These are phyloP conservation scores for Stegodyphus dumicola DNA, from an alignment of 1,140 invertebrate genomes.

Conservation along the genomic window DNA sequence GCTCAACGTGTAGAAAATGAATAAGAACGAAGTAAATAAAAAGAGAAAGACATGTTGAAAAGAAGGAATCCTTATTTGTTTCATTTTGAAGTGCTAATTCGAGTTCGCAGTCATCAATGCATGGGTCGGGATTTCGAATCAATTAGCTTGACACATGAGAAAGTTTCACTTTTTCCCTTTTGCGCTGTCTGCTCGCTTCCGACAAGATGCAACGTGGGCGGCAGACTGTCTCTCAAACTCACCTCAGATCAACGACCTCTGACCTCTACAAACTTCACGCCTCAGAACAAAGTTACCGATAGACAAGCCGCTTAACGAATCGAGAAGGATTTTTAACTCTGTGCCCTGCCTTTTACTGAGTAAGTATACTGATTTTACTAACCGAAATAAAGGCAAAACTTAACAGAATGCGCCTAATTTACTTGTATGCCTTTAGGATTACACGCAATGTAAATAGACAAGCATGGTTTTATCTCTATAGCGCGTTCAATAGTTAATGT, in stretches of 20 bases:
- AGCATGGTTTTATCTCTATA: too few species aligned
- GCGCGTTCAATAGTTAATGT: too few species aligned
- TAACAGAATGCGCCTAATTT: too few species aligned
- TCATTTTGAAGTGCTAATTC: background rate
- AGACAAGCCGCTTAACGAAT: background rate
- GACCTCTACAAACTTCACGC: background rate
- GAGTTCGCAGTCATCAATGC: constrained; percentile 8
- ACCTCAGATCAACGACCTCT: constrained; percentile 42
- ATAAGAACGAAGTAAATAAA: background rate
- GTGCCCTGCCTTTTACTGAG: too few species aligned
- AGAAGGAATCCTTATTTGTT: background rate
- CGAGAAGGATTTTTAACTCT: too few species aligned
- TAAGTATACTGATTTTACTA: too few species aligned
- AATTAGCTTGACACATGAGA: constrained; percentile 43
- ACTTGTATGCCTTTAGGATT: too few species aligned
- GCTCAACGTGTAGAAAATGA: too few species aligned
- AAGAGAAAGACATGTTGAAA: constrained; percentile 13
- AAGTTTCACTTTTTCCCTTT: background rate
- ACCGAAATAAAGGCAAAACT: too few species aligned
- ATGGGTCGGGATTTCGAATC: constrained; percentile 14
- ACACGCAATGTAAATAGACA: too few species aligned
- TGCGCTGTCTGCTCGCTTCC: background rate
- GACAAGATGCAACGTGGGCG: constrained; percentile 33
- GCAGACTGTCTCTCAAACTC: constrained; percentile 47
- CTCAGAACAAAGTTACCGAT: constrained; percentile 25